These are phyloP conservation scores for Hydraecia micacea DNA, from an alignment of 2,888 invertebrate species.

Conservation along the genomic window DNA sequence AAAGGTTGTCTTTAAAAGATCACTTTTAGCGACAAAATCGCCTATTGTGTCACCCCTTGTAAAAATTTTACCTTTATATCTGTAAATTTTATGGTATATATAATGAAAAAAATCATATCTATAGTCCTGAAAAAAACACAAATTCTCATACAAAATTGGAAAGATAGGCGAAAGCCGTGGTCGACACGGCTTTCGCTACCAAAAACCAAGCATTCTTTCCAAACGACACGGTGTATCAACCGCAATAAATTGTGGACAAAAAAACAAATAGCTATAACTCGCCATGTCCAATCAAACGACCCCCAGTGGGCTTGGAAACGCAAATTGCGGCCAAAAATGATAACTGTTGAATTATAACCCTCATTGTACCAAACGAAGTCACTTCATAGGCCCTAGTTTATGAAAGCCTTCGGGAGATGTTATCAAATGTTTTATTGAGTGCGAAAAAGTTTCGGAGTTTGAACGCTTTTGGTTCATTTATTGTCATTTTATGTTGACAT, in stretches of 20 bases:
- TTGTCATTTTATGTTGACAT: conserved; percentile 58
- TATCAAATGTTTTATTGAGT: conserved; percentile 76
- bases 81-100: neutral
- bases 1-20: neutral
- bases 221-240: conserved; percentile 55
- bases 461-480: conserved; percentile 62
- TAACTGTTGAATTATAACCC: conserved; percentile 80
- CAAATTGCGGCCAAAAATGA: conserved; percentile 85
- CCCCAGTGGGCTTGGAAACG: conserved; percentile 77
- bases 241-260: conserved; percentile 69
- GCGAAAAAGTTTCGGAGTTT: conserved; percentile 69
- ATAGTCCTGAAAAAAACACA: neutral
- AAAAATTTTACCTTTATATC: neutral
- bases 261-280: conserved; percentile 75
- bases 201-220: conserved; percentile 29
- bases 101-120: neutral
- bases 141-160: neutral
- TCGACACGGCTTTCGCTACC: neutral
- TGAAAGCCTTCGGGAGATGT: conserved; percentile 77
- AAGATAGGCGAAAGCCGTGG: too few species aligned
- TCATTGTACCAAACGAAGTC: conserved; percentile 77
- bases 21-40: neutral
- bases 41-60: neutral
- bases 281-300: conserved; percentile 80
- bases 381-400: conserved; percentile 76